Conservation (phyloP, 2,797 vertebrate species). For the Sebastolobus alascanus region DNA sequence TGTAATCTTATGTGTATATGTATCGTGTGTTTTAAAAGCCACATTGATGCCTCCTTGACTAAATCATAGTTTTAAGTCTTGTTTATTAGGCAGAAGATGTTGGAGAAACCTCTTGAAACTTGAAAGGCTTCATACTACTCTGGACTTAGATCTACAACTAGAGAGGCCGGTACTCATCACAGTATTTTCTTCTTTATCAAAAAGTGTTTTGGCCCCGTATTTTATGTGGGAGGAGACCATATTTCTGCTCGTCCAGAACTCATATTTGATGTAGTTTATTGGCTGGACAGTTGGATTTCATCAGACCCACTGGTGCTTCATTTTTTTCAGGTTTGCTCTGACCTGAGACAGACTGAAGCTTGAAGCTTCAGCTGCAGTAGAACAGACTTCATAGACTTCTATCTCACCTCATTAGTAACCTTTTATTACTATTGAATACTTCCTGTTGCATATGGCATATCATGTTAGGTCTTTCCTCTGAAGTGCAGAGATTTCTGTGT, state of each 20-base stretch:
- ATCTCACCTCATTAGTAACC: not conserved
- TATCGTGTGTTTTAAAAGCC: not conserved
- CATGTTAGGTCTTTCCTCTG: not conserved
- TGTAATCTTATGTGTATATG: constrained; percentile 24
- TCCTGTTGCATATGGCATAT: not conserved
- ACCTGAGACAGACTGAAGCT: too few relatives aligned
- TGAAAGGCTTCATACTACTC: not conserved
- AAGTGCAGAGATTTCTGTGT: not conserved
- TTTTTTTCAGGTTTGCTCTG: too few relatives aligned
- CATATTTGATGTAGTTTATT: constrained; percentile 16
- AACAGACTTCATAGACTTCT: too few relatives aligned
- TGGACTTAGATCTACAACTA: constrained; percentile 5
- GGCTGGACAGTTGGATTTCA: not conserved
- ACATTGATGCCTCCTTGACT: not conserved
- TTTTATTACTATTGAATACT: not conserved
- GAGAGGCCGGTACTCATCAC: constrained; percentile 17
- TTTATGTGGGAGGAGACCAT: not conserved
- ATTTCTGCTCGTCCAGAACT: not conserved
- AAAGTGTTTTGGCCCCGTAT: not conserved
- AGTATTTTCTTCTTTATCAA: not conserved
- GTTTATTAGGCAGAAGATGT: not conserved
- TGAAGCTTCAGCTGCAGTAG: too few relatives aligned
- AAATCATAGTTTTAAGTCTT: not conserved
- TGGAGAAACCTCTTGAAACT: not conserved
- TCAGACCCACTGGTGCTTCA: too few relatives aligned